Base-by-base conservation (phyloP, 2,113 vertebrate genomes). In the Cyphomyrus plagiostoma region DNA sequence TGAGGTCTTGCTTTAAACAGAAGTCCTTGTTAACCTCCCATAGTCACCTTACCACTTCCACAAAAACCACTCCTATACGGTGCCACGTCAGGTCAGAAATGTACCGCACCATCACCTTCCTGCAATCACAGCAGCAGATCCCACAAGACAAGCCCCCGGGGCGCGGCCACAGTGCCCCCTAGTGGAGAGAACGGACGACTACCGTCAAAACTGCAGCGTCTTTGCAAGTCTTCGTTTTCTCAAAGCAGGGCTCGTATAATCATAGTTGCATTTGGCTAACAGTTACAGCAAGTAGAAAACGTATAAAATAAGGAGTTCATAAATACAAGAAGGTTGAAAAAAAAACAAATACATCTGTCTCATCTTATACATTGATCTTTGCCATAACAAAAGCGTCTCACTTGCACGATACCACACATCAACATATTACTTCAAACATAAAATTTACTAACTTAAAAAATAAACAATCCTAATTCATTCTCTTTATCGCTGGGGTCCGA, bases 11-110 rank as follows among this genome's bases (percentile, higher is more conserved):
- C 74, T 46, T 62, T 89, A 39, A 42, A 42, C 49, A n/a, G 8
- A 49, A 13, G 83, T 88, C 89, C 35, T 42, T 80, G 15, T 80
- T 80, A 80, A 84, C 21, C 87, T 77, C 46, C 87, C 89, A 46
- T 46, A 10, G 85, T 86, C 88, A 89, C 87, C 91, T 91, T 62
- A 82, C 89, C 87, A 89, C 92, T 90, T 52, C 87, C 86, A 91
- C 91, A 91, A 87, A 91, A 92, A 84, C 92, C 90, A 88, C 82
- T 91, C 91, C 88, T 91, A 89, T 90, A 88, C 90, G 90, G 90
- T 90, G 92, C 87, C 89, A 35, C 82, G 88, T 89, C 86, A 91
- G 88, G 83, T 80, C 89, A 42, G 91, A 90, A 91, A 70, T 84
- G 89, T 74, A 77, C 83, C 86, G 90, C 90, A 89, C 50, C 90